phyloP scores from a whole-genome alignment of 2,797 vertebrate species.

The Clarias laeviceps region DNA sequence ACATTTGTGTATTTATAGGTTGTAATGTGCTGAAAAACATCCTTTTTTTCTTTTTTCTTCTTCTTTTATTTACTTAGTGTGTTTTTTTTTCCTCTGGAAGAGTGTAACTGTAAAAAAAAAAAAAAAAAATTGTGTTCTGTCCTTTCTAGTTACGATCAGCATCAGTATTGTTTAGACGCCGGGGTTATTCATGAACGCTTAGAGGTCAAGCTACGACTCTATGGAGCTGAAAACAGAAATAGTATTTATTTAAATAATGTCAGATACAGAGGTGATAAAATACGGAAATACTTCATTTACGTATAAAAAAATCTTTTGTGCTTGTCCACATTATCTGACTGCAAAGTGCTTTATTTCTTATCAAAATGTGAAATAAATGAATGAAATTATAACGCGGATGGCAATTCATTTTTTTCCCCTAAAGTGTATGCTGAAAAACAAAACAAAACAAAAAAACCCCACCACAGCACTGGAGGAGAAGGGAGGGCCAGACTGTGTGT shows the following conservation, averaged over 20 bases:
- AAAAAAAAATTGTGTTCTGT: constrained; percentile 7
- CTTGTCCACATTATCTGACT: constrained; percentile 47
- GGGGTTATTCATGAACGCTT: constrained; percentile 3
- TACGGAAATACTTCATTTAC: constrained; percentile 39
- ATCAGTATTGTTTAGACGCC: background rate
- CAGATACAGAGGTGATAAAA: constrained; percentile 40
- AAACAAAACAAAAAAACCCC: background rate
- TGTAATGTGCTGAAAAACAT: constrained; percentile 1
- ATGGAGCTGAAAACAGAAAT: constrained; percentile 40
- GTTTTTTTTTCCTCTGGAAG: constrained; percentile 5
- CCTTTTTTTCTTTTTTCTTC: background rate
- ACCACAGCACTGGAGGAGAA: background rate
- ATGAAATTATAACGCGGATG: constrained; percentile 14
- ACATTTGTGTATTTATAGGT: constrained; percentile 23
- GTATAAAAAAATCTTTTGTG: constrained; percentile 24
- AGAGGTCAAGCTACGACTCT: background rate
- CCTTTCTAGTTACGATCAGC: constrained; percentile 9
- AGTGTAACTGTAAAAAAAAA: constrained; percentile 6
- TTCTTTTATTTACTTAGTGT: background rate
- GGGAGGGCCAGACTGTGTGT: constrained; percentile 23
- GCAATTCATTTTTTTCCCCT: background rate
- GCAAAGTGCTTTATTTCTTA: constrained; percentile 51
- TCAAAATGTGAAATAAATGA: constrained; percentile 45
- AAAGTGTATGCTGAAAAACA: constrained; percentile 1
- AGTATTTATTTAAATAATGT: constrained; percentile 47